Evolutionary conservation across 2,888 invertebrate genomes (phyloP).

Genomic region (Atherix ibis): DNA sequence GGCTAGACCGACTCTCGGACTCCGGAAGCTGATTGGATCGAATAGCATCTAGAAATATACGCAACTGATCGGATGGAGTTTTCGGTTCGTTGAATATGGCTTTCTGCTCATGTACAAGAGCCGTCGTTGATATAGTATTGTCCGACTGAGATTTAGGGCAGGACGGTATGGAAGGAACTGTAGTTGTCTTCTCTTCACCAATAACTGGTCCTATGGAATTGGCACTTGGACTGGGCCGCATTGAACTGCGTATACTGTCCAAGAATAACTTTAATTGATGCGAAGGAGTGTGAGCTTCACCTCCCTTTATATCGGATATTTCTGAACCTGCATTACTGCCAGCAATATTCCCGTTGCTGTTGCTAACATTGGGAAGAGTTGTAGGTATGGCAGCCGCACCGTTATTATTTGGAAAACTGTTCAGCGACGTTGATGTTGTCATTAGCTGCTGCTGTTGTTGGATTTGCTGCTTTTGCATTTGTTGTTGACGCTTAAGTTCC

Average conservation of each 20-base stretch:
- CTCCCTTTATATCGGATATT: conserved; percentile 9
- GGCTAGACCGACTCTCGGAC: conserved; percentile 10
- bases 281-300: conserved; percentile 29
- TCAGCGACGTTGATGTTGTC: conserved; percentile 15
- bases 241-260: conserved; percentile 30
- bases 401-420: too few species aligned
- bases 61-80: conserved; percentile 31
- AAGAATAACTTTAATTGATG: conserved; percentile 27
- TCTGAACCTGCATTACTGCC: too few species aligned
- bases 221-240: conserved; percentile 25
- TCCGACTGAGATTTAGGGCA: conserved; percentile 6
- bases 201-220: neutral
- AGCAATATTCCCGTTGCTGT: too few species aligned
- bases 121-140: conserved; percentile 3
- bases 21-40: conserved; percentile 31
- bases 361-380: too few species aligned
- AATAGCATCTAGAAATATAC: conserved; percentile 31
- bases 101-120: conserved; percentile 7
- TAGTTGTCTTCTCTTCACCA: conserved; percentile 22
- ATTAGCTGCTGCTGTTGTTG: conserved; percentile 11
- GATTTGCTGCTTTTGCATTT: conserved; percentile 16
- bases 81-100: conserved; percentile 14
- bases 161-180: conserved; percentile 15
- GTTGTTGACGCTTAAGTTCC: conserved; percentile 30
- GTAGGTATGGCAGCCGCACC: conserved; percentile 11